phyloP scores from a whole-genome alignment of 1,140 invertebrate species.

The Leucophenga varia region DNA sequence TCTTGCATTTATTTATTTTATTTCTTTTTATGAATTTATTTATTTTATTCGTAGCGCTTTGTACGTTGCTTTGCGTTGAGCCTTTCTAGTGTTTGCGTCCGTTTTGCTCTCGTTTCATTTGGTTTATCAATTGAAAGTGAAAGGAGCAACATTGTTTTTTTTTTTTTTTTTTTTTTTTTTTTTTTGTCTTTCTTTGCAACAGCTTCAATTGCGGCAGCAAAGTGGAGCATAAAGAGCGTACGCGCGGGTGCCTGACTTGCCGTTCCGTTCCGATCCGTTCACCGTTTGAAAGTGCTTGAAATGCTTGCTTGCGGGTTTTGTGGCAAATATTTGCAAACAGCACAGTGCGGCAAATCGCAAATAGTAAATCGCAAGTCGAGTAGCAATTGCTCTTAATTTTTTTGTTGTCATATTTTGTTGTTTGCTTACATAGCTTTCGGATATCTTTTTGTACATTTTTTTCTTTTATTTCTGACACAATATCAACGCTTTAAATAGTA shows the following conservation, averaged over 20 bases:
- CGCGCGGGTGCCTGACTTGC: slow-evolving; percentile 25
- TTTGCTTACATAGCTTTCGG: no score
- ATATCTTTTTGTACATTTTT: no score
- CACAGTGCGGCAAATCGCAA: background rate
- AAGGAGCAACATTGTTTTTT: slow-evolving; percentile 44
- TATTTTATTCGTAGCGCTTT: no score
- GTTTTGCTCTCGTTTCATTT: slow-evolving; percentile 46
- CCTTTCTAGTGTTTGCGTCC: slow-evolving; percentile 34
- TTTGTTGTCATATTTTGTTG: no score
- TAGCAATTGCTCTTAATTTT: slow-evolving; percentile 52
- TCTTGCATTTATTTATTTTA: no score
- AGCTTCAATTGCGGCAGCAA: slow-evolving; percentile 8
- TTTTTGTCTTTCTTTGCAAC: slow-evolving; percentile 14
- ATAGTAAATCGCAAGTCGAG: slow-evolving; percentile 33
- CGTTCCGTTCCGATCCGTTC: slow-evolving; percentile 13
- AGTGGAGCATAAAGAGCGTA: slow-evolving; percentile 20
- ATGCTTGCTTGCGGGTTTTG: slow-evolving; percentile 11
- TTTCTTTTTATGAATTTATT: no score
- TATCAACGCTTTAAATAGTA: no score
- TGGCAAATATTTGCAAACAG: slow-evolving; percentile 29
- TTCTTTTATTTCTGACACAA: no score
- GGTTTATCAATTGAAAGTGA: slow-evolving; percentile 42
- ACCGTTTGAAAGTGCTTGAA: slow-evolving; percentile 46
- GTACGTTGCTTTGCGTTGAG: background rate
- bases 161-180: slow-evolving; percentile 11